A percentile compares a stretch with the other conserved stretches of the same genome.
These are phyloP conservation scores for Galerucella nymphaeae DNA, from an alignment of 2,888 invertebrate species.

Conservation along the genomic window DNA sequence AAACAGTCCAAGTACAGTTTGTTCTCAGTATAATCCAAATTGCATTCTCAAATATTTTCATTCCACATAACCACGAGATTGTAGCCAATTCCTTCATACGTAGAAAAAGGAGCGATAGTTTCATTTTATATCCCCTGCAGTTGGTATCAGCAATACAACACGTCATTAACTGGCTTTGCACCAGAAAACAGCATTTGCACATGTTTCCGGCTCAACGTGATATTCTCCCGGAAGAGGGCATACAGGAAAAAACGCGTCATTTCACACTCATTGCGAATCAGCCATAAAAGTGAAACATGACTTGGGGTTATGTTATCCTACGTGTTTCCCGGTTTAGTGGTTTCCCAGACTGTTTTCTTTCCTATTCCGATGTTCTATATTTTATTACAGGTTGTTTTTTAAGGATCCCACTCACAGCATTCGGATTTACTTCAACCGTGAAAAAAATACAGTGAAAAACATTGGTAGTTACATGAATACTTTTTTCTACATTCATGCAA, in stretches of 20 bases:
- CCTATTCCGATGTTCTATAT: constrained; percentile 20
- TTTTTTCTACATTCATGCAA: too few species aligned
- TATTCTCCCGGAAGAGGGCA: constrained; percentile 11
- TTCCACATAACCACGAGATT: neutral
- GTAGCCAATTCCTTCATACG: neutral
- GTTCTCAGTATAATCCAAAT: neutral
- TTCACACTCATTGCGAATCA: constrained; percentile 36
- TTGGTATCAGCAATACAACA: constrained; percentile 35
- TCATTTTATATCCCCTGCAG: constrained; percentile 26
- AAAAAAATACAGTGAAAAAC: constrained; percentile 1
- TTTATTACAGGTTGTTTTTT: constrained; percentile 27
- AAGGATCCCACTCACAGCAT: constrained; percentile 15
- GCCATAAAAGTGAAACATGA: constrained; percentile 37
- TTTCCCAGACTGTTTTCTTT: constrained; percentile 28
- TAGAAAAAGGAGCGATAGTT: constrained; percentile 10
- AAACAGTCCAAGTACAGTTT: neutral
- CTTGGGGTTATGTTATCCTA: constrained; percentile 33
- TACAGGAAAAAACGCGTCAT: constrained; percentile 35
- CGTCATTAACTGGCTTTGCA: constrained; percentile 34
- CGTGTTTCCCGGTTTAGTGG: constrained; percentile 32
- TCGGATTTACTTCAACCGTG: constrained; percentile 8
- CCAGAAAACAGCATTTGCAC: constrained; percentile 33
- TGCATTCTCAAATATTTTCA: neutral
- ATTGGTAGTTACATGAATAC: neutral
- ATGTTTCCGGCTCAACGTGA: constrained; percentile 27